Conservation (phyloP, 2,797 vertebrate species). For the Eurystomus glaucurus region DNA sequence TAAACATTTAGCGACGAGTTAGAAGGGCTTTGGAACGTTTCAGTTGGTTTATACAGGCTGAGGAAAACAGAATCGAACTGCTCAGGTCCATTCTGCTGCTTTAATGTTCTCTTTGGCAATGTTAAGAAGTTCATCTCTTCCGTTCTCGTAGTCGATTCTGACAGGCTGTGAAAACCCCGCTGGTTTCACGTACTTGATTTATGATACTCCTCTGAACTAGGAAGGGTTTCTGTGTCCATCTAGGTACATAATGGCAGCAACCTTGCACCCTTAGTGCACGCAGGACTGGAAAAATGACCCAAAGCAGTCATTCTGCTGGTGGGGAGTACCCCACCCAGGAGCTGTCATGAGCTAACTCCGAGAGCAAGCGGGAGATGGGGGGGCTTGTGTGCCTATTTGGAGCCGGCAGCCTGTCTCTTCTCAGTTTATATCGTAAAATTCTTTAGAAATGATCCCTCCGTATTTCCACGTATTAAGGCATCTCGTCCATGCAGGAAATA, state of each 20-base stretch:
- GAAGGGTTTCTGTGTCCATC: constrained; percentile 81
- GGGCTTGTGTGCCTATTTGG: constrained; percentile 59
- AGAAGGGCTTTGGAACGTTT: constrained; percentile 78
- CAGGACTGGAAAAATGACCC: constrained; percentile 79
- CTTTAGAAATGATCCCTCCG: constrained; percentile 18
- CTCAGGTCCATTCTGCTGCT: constrained; percentile 35
- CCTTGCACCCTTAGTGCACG: constrained; percentile 79
- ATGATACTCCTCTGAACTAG: constrained; percentile 69
- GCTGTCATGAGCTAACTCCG: constrained; percentile 72
- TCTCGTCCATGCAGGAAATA: constrained; percentile 67
- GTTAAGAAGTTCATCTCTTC: constrained; percentile 34
- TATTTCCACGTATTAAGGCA: constrained; percentile 58
- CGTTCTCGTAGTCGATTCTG: constrained; percentile 51
- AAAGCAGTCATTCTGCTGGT: constrained; percentile 82
- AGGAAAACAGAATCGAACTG: constrained; percentile 47
- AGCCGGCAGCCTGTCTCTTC: constrained; percentile 73
- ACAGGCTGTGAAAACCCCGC: constrained; percentile 69
- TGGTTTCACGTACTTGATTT: constrained; percentile 3
- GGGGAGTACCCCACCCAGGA: constrained; percentile 80
- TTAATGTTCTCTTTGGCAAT: constrained; percentile 46
- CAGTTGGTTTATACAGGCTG: constrained; percentile 68
- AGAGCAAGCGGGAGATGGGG: constrained; percentile 77
- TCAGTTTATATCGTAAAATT: constrained; percentile 52
- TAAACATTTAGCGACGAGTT: constrained; percentile 87
- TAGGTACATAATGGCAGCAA: constrained; percentile 81